Conservation (phyloP, 2,888 invertebrate genomes). For the Lottia scabra region DNA sequence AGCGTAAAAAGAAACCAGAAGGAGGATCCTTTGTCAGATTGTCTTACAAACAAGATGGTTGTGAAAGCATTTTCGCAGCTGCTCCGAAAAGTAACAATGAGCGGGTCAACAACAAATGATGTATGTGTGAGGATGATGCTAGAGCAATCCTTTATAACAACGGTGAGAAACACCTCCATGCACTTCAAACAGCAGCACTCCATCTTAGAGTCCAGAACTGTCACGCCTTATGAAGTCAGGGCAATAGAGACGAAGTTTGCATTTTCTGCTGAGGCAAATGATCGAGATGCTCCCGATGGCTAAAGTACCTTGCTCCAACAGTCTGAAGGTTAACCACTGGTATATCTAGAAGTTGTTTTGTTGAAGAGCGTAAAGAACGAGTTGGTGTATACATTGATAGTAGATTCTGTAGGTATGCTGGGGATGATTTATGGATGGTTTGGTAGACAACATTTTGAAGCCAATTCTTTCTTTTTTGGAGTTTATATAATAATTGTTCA, state of each 20-base stretch:
- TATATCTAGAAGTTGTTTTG: too few relatives aligned
- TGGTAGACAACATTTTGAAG: too few relatives aligned
- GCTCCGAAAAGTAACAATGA: constrained; percentile 9
- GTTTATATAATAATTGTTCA: not conserved
- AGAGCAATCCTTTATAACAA: not conserved
- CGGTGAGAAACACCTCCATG: not conserved
- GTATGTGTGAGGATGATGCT: not conserved
- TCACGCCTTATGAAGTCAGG: constrained; percentile 15
- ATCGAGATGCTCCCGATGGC: constrained; percentile 16
- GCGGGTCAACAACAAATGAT: not conserved
- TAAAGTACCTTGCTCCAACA: not conserved
- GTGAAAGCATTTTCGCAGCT: constrained; percentile 6
- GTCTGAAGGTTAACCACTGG: too few relatives aligned
- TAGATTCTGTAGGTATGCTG: too few relatives aligned
- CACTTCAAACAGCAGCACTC: not conserved
- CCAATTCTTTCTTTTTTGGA: not conserved
- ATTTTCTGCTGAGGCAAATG: not conserved
- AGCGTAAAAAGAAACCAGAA: constrained; percentile 2
- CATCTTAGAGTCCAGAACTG: too few relatives aligned
- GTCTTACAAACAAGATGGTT: constrained; percentile 16
- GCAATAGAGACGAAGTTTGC: constrained; percentile 14
- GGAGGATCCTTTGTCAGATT: constrained; percentile 7
- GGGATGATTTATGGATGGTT: too few relatives aligned
- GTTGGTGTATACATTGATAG: too few relatives aligned
- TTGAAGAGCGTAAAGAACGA: too few relatives aligned